phyloP scores from a whole-genome alignment of 1,140 invertebrate genomes.

The Ptiloglossa arizonensis region DNA sequence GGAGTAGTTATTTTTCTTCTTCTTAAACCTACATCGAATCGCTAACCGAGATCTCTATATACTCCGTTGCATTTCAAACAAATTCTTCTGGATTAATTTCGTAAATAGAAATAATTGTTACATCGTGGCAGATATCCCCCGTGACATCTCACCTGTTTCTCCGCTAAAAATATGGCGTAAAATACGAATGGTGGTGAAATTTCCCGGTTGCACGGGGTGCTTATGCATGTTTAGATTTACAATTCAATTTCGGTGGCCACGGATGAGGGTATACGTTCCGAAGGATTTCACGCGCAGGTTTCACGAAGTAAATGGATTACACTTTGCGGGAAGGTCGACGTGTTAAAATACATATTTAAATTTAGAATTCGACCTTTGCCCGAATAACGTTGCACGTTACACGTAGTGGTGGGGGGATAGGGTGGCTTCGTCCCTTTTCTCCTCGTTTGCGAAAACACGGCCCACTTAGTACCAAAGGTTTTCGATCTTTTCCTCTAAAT shows the following conservation, averaged over 20 bases:
- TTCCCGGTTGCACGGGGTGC: background rate
- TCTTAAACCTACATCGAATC: too few species aligned
- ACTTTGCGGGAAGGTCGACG: background rate
- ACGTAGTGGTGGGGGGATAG: too few species aligned
- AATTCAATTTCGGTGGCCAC: slow-evolving; percentile 27
- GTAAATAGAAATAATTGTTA: too few species aligned
- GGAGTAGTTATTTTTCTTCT: too few species aligned
- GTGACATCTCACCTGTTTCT: background rate
- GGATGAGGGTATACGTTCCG: slow-evolving; percentile 2
- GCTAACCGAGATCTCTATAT: too few species aligned
- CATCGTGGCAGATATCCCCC: background rate
- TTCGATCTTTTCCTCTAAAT: slow-evolving; percentile 50
- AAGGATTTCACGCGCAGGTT: slow-evolving; percentile 18
- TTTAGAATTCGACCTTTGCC: slow-evolving; percentile 1
- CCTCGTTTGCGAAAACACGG: slow-evolving; percentile 58
- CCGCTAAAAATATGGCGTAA: background rate
- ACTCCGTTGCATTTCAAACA: too few species aligned
- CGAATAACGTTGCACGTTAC: slow-evolving; percentile 13
- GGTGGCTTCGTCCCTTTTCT: slow-evolving; percentile 51
- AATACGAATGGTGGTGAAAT: background rate
- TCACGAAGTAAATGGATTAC: slow-evolving; percentile 24
- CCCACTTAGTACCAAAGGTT: slow-evolving; percentile 26
- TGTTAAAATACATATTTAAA: slow-evolving; percentile 30
- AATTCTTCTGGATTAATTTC: too few species aligned
- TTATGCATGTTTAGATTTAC: slow-evolving; percentile 32